These are phyloP conservation scores for Probosciger aterrimus DNA, from an alignment of 2,113 vertebrate genomes.

Conservation along the genomic window DNA sequence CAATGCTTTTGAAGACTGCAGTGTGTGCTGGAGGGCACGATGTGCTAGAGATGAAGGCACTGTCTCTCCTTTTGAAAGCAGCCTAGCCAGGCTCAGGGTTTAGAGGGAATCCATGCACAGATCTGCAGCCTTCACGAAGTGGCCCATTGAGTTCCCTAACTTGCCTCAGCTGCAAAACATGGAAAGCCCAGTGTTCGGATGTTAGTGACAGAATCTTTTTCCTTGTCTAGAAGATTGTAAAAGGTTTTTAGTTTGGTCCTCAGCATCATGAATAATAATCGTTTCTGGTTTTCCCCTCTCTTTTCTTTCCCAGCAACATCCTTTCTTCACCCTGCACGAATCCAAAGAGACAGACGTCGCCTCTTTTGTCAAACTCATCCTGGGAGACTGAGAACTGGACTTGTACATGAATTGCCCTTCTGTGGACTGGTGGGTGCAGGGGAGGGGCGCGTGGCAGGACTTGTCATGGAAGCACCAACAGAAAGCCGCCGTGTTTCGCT, in stretches of 20 bases:
- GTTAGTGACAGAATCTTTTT: background rate
- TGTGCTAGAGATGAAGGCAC: background rate
- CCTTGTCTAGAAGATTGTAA: background rate
- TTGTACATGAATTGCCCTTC: slow-evolving; percentile 59
- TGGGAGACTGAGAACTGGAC: slow-evolving; percentile 85
- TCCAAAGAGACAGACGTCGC: slow-evolving; percentile 97
- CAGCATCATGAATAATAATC: background rate
- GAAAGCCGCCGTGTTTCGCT: slow-evolving; percentile 55
- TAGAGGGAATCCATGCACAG: background rate
- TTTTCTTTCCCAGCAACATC: slow-evolving; percentile 84
- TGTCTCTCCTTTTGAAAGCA: background rate
- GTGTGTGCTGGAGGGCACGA: background rate
- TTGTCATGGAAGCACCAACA: slow-evolving; percentile 66
- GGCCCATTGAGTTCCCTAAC: accelerated
- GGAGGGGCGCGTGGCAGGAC: slow-evolving; percentile 58
- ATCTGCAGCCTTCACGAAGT: background rate
- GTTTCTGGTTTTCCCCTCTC: background rate
- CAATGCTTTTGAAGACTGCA: background rate
- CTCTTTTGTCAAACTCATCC: slow-evolving; percentile 91
- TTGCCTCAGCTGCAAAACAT: background rate
- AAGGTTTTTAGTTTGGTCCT: background rate
- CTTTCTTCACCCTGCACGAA: slow-evolving; percentile 92
- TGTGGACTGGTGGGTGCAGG: slow-evolving; percentile 76
- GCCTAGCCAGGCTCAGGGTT: background rate
- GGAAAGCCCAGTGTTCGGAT: background rate